Conservation (phyloP, 2,113 vertebrate species). For the Lepus americanus region DNA sequence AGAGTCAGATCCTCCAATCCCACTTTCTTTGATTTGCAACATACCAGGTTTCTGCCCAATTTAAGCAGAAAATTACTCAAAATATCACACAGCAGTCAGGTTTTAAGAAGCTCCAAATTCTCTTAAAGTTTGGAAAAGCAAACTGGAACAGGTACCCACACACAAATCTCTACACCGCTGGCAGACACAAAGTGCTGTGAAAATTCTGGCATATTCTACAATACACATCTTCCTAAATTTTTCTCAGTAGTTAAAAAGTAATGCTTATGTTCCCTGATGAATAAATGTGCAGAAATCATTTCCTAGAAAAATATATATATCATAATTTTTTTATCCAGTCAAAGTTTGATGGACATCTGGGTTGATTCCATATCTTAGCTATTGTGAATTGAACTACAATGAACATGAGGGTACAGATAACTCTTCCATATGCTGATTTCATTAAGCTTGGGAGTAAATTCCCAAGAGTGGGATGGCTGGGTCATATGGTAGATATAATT, state of each 20-base stretch:
- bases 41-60: background rate
- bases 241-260: background rate
- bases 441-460: too few relatives aligned
- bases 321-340: too few relatives aligned
- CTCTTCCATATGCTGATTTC: too few relatives aligned
- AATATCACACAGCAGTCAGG: background rate
- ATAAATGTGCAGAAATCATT: background rate
- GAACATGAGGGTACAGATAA: too few relatives aligned
- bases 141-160: background rate
- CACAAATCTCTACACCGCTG: background rate
- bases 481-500: too few relatives aligned
- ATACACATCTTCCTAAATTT: background rate
- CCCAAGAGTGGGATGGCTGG: too few relatives aligned
- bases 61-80: conserved; percentile 40
- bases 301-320: background rate
- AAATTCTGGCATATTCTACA: background rate
- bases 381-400: too few relatives aligned
- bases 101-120: conserved; percentile 2
- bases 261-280: background rate
- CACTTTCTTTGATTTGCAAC: background rate
- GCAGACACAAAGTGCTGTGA: background rate
- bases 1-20: background rate
- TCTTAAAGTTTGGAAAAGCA: background rate
- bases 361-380: too few relatives aligned
- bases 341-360: too few relatives aligned